Conservation (phyloP, 2,888 invertebrate species). For the Eupithecia subfuscata region DNA sequence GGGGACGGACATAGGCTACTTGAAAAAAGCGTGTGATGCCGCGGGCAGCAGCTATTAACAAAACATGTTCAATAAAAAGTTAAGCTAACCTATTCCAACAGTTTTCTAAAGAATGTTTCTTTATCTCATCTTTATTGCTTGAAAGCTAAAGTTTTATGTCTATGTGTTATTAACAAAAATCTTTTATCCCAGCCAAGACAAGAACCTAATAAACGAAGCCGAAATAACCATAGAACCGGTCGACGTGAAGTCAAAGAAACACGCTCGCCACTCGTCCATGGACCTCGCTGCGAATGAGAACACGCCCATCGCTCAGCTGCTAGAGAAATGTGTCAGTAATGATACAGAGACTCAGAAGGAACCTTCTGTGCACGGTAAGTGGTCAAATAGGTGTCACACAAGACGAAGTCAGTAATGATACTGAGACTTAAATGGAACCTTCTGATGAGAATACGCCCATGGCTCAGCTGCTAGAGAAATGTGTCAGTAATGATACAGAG, state of each 20-base stretch:
- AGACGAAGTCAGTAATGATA: too few species aligned
- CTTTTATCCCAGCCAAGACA: slow-evolving; percentile 66
- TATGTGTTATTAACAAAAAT: neutral
- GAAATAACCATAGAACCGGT: slow-evolving; percentile 78
- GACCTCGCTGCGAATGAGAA: slow-evolving; percentile 72
- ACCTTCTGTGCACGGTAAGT: slow-evolving; percentile 31
- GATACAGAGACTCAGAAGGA: slow-evolving; percentile 43
- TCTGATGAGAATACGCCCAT: slow-evolving; percentile 71
- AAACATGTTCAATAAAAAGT: too few species aligned
- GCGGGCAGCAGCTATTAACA: too few species aligned
- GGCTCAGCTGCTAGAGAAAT: slow-evolving; percentile 77
- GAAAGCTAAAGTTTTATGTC: neutral
- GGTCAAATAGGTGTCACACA: too few species aligned
- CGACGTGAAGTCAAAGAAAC: slow-evolving; percentile 70
- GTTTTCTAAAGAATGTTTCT: too few species aligned
- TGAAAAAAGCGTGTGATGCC: too few species aligned
- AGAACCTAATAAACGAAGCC: slow-evolving; percentile 73
- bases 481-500: slow-evolving; percentile 60
- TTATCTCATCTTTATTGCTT: neutral
- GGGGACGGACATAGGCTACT: too few species aligned
- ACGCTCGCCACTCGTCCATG: slow-evolving; percentile 80
- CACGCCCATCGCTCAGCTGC: slow-evolving; percentile 73
- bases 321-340: slow-evolving; percentile 77
- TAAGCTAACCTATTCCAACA: too few species aligned
- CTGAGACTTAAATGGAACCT: too few species aligned